Base-by-base conservation (phyloP, 2,797 vertebrate genomes). In the Cyclopterus lumpus region DNA sequence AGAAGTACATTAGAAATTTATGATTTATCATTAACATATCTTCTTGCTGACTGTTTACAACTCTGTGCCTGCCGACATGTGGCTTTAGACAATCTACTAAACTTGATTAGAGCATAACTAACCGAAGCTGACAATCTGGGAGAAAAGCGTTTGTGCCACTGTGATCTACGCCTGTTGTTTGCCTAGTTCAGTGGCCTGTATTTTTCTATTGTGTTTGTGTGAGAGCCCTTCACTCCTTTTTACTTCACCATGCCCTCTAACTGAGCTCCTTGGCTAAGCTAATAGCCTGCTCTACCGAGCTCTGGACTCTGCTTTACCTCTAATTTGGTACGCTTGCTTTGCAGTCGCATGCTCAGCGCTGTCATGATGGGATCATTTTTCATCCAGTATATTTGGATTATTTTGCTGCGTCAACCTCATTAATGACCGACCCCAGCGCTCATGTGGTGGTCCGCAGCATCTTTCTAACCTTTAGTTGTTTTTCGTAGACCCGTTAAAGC, bases 361-460 rank as follows among this genome's bases (percentile, higher is more conserved):
- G 67, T 89, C 76, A 74, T 67, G 82, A 71, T 82, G 67, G 86
- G 86, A 92, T 93, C 82, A 76, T 83, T 93, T 94, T 93, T 91
- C 87, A 62, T 78, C 28, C 63, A 71, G 80, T 86, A 58, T 78
- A 90, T 92, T 91, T 90, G 82, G 86, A 91, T 87, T 84, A 80
- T 86, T 88, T 55, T 30, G 76, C 76, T 71, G 87, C 71, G 40
- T 84, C 81, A 69, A 30, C 57, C 63, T 71, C 83, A 49, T 86
- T 84, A 88, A 80, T 64, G 62, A 88, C 78, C 65, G 28, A 73
- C 66, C 67, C 72, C 57, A 12, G 54, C 51, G 51, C 65, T 75
- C 66, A 61, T 84, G 83, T 87, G 48, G 51, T 51, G 46, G 82
- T 73, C 49, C 63, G 8, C 51, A 67, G 76, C 64, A 71, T 60